Percentiles rank a stretch among this genome's conserved stretches.
These are phyloP conservation scores for Falco naumanni DNA, from an alignment of 2,797 vertebrate species.

Conservation along the genomic window DNA sequence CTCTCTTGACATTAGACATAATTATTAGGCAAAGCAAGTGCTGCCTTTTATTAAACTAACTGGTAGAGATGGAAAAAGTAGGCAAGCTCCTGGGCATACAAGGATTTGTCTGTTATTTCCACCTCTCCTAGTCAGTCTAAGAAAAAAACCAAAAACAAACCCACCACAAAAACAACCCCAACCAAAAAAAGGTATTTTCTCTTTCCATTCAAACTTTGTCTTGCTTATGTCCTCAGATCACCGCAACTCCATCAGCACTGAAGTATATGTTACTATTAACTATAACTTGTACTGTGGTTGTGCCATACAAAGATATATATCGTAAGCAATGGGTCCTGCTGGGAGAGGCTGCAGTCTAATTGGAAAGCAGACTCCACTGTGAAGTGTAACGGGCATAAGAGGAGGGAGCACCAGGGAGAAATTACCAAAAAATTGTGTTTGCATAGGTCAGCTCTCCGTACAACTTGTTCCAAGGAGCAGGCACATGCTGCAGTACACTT, in stretches of 20 bases:
- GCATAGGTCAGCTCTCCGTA: background rate
- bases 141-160: accelerated
- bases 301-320: background rate
- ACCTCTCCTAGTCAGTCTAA: background rate
- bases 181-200: background rate
- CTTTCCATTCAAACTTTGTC: background rate
- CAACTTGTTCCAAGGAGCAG: background rate
- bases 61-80: background rate
- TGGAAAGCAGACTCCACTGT: background rate
- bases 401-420: background rate
- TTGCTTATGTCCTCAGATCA: background rate
- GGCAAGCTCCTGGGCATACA: background rate
- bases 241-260: background rate
- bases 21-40: constrained; percentile 36
- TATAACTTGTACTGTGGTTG: background rate
- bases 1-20: constrained; percentile 41
- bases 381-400: background rate
- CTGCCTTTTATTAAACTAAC: constrained; percentile 32
- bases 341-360: background rate
- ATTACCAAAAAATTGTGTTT: background rate
- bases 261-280: background rate
- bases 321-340: background rate
- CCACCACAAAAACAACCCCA: too few species aligned
- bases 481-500: background rate
- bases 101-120: background rate